These are phyloP conservation scores for Malacosoma neustria DNA, from an alignment of 2,888 invertebrate genomes.

Conservation along the genomic window DNA sequence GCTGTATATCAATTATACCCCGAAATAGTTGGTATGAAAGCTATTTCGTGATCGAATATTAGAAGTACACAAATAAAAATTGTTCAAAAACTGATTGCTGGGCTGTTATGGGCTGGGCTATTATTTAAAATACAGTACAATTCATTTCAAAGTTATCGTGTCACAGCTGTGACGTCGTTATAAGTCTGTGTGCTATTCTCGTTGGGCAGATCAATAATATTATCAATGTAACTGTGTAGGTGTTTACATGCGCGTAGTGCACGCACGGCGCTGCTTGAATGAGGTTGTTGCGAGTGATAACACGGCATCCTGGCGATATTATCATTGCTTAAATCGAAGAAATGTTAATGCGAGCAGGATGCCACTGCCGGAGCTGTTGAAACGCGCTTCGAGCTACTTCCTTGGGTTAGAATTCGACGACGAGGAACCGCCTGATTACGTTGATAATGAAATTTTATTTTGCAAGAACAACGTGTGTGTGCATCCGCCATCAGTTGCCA, in stretches of 20 bases:
- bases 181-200: conserved; percentile 36
- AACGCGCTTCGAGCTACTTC: conserved; percentile 86
- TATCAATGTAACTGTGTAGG: conserved; percentile 62
- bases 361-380: conserved; percentile 85
- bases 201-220: conserved; percentile 62
- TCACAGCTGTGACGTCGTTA: conserved; percentile 35
- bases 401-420: conserved; percentile 79
- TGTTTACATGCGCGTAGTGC: conserved; percentile 69
- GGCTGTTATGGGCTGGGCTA: too few relatives aligned
- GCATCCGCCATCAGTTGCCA: conserved; percentile 90
- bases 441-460: conserved; percentile 89
- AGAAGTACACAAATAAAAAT: too few relatives aligned
- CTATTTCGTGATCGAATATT: too few relatives aligned
- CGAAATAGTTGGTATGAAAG: too few relatives aligned
- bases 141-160: not conserved
- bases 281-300: conserved; percentile 51
- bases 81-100: too few relatives aligned
- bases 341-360: conserved; percentile 67
- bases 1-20: too few relatives aligned
- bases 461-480: conserved; percentile 99
- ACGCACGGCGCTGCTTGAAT: conserved; percentile 43
- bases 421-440: conserved; percentile 77
- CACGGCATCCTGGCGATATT: conserved; percentile 16
- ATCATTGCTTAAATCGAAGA: conserved; percentile 27
- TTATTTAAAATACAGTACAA: too few relatives aligned